Evolutionary conservation across 2,113 vertebrate species (phyloP).

Genomic region (Nibea coibor): DNA sequence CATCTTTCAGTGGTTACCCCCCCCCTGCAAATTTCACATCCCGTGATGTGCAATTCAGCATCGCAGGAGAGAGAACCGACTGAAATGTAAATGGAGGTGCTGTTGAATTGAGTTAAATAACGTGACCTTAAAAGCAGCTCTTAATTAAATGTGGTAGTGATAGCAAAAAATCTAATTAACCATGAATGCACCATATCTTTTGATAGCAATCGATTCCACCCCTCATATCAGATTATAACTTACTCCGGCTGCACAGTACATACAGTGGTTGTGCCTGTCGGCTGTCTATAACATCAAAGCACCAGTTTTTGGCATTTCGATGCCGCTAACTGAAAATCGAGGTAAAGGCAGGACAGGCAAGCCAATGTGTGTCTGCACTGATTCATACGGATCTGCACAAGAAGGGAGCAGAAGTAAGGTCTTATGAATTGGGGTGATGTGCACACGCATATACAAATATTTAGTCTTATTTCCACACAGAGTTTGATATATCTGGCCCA

Average conservation of each 20-base stretch:
- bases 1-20: background rate
- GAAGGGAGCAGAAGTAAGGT: background rate
- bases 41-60: background rate
- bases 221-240: conserved; percentile 4
- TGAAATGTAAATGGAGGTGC: background rate
- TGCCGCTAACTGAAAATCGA: background rate
- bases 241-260: background rate
- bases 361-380: background rate
- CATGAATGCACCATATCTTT: background rate
- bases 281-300: background rate
- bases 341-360: background rate
- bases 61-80: background rate
- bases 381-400: background rate
- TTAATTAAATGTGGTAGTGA: conserved; percentile 22
- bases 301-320: background rate
- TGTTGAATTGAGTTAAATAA: background rate
- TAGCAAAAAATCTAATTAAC: conserved; percentile 24
- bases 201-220: conserved; percentile 23
- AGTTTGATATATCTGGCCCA: background rate
- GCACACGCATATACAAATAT: background rate
- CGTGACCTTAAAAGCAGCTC: conserved; percentile 12
- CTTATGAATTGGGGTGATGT: background rate
- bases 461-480: background rate
- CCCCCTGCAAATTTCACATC: background rate
- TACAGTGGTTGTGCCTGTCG: background rate